Evolutionary conservation across 2,113 vertebrate species (phyloP).

Genomic region (Cottus gobio): DNA sequence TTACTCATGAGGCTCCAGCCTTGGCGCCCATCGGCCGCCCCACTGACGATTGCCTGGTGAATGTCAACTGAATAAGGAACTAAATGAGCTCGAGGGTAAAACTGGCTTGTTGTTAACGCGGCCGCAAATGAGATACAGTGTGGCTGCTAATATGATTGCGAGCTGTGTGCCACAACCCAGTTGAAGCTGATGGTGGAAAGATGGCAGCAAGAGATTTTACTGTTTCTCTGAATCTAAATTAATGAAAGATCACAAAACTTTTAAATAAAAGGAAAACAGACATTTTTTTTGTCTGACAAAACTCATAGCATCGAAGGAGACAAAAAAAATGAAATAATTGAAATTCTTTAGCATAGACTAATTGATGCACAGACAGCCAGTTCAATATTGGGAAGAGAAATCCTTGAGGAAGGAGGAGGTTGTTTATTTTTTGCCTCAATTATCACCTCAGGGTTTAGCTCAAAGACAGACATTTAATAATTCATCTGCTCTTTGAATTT

Average conservation of each 20-base stretch:
- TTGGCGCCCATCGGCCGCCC: conserved; percentile 30
- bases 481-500: conserved; percentile 70
- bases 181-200: conserved; percentile 39
- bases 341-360: conserved; percentile 37
- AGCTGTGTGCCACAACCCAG: conserved; percentile 20
- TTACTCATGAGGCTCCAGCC: conserved; percentile 43
- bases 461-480: conserved; percentile 76
- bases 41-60: conserved; percentile 47
- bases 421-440: conserved; percentile 74
- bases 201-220: conserved; percentile 17
- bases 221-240: conserved; percentile 30
- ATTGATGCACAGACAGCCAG: conserved; percentile 42
- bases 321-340: neutral
- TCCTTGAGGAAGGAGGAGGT: conserved; percentile 67
- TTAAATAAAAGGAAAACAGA: conserved; percentile 26
- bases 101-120: conserved; percentile 44
- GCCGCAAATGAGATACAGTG: conserved; percentile 53
- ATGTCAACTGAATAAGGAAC: conserved; percentile 60
- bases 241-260: conserved; percentile 36
- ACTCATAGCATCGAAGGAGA: neutral
- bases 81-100: conserved; percentile 44
- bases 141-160: conserved; percentile 36
- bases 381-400: conserved; percentile 57
- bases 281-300: conserved; percentile 39
- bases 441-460: conserved; percentile 69